Evolutionary conservation across 92 coral and sea anemone species (phyloP).

Genomic region (Umimayanthus kanabou): DNA sequence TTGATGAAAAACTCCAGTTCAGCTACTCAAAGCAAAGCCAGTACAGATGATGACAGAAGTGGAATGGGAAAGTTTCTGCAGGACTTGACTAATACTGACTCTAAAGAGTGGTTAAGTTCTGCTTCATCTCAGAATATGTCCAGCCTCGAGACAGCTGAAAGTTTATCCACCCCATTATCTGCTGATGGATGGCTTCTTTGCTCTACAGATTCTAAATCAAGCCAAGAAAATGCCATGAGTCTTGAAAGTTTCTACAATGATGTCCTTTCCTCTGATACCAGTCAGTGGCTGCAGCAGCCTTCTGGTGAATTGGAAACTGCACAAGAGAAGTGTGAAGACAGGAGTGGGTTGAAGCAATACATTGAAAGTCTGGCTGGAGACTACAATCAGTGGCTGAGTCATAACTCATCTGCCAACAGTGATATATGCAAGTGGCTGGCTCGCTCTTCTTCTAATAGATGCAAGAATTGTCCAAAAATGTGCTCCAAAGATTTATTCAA

Average conservation of each 20-base stretch:
- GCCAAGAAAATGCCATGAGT: not conserved
- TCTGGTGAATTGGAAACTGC: not conserved
- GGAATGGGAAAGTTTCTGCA: slow-evolving; percentile 4
- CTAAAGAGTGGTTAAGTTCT: slow-evolving; percentile 21
- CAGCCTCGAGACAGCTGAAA: not conserved
- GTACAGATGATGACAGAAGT: slow-evolving; percentile 11
- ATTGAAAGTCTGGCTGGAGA: slow-evolving; percentile 60
- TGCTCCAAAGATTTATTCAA: slow-evolving; percentile 80
- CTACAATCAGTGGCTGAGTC: slow-evolving; percentile 67
- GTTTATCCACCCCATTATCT: not conserved
- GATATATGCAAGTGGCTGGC: slow-evolving; percentile 86
- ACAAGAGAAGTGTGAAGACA: slow-evolving; percentile 24
- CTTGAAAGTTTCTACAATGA: not conserved
- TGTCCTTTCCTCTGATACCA: slow-evolving; percentile 10
- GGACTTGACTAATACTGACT: slow-evolving; percentile 5
- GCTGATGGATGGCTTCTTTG: slow-evolving; percentile 20
- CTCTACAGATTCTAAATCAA: not conserved
- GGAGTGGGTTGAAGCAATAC: slow-evolving; percentile 58
- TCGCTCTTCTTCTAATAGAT: slow-evolving; percentile 68
- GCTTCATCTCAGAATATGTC: not conserved
- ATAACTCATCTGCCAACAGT: slow-evolving; percentile 28
- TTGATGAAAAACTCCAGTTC: not conserved
- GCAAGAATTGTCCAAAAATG: slow-evolving; percentile 82
- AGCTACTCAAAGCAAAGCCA: not conserved
- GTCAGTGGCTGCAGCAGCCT: slow-evolving; percentile 55